Evolutionary conservation across 2,797 vertebrate species (phyloP), one percentile per base, ranked within the genome.

Genomic region (Pseudochaenichthys georgianus): DNA sequence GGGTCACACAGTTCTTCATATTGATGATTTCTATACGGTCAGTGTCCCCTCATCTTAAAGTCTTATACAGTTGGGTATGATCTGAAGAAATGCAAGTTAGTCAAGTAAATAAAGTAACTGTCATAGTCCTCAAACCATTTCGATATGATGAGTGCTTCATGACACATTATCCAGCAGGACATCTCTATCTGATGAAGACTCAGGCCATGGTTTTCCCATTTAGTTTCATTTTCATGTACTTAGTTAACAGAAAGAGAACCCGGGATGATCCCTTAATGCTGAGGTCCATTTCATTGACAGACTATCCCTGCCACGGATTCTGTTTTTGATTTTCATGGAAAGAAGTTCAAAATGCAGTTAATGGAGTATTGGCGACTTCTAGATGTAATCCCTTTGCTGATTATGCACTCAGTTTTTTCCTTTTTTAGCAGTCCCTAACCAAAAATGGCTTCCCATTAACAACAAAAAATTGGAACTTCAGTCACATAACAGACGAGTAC

Each of bases 101-200:
- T 12, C 42, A 8, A 57, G 8, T 13, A 3, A 66, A 60, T 63
- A 12, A 53, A 53, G 28, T 9, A 2, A 50, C 51, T 41, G 17
- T 51, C 1, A 4, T 60, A 43, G 71, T 71, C 55, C 55, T 64
- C 23, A 43, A 59, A 69, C 47, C 31, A 57, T 54, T 54, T 70
- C 0, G 8, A 53, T 42, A 58, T 57, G n/a, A 47, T 31, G 2
- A 59, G 55, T 16, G n/a, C 54, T 63, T 47, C 28, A 61, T 58
- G 50, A 73, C 31, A 54, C 23, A 47, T 54, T 70, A 71, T 82
- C 11, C 55, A 63, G 54, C 19, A 54, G 73, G 60, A 73, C 54
- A 58, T 3, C 64, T 71, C 41, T 13, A 28, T 54, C 41, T 73
- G 15, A 64, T 55, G 17, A 79, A 68, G 19, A 10, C 13, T 54